Percentiles rank a stretch among this genome's conserved stretches.
These are phyloP conservation scores for Delia radicum DNA, from an alignment of 1,140 invertebrate species.

Conservation along the genomic window DNA sequence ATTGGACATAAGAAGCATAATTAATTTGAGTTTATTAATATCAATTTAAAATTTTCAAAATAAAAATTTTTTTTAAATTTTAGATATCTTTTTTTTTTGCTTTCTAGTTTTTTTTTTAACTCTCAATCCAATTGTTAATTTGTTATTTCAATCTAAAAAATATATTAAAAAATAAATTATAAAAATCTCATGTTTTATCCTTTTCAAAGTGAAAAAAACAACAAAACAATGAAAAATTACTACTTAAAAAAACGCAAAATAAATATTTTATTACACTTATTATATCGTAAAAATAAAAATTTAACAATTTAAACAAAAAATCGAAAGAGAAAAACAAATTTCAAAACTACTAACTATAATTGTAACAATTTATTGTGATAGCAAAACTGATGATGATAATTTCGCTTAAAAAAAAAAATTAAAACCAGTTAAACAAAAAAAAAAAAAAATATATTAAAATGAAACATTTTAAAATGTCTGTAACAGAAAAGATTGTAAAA, in stretches of 20 bases:
- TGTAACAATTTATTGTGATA: slow-evolving; percentile 57
- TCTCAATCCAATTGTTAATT: too few relatives aligned
- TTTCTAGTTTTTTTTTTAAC: too few relatives aligned
- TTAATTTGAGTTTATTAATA: too few relatives aligned
- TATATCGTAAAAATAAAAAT: not conserved
- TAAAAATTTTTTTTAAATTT: too few relatives aligned
- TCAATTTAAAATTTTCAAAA: not conserved
- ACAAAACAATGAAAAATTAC: slow-evolving; percentile 1
- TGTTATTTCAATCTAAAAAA: too few relatives aligned
- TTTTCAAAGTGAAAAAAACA: not conserved
- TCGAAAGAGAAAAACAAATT: not conserved
- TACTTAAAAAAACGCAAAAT: slow-evolving; percentile 3
- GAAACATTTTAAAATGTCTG: slow-evolving; percentile 6
- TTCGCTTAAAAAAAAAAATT: slow-evolving; percentile 24
- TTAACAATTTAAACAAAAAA: not conserved
- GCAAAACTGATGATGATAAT: slow-evolving; percentile 36
- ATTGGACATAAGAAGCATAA: too few relatives aligned
- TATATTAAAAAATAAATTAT: not conserved
- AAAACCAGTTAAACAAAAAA: slow-evolving; percentile 1
- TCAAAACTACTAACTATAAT: slow-evolving; percentile 52
- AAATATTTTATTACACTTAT: slow-evolving; percentile 6
- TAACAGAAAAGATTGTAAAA: slow-evolving; percentile 21
- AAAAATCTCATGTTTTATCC: not conserved
- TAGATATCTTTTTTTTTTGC: too few relatives aligned
- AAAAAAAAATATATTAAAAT: slow-evolving; percentile 3